These are phyloP conservation scores for Melinaea menophilus DNA, from an alignment of 2,888 invertebrate genomes.

Conservation along the genomic window DNA sequence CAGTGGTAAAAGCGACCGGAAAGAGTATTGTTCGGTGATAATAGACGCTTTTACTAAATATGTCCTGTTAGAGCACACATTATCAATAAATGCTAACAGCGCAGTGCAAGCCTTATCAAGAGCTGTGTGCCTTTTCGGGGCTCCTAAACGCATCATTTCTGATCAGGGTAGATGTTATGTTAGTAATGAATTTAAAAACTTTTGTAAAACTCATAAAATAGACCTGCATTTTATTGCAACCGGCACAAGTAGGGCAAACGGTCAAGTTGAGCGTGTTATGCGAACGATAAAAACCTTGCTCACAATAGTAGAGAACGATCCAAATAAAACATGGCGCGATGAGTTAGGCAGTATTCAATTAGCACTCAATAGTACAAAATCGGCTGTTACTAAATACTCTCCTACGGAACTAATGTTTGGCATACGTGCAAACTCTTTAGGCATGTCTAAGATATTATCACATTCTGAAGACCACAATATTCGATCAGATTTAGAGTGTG, in stretches of 20 bases:
- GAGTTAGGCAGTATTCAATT: background rate
- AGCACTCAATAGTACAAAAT: background rate
- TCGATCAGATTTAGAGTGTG: conserved; percentile 10
- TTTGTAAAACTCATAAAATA: background rate
- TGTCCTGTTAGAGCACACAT: background rate
- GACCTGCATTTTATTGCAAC: background rate
- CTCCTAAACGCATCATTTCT: background rate
- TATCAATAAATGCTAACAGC: background rate
- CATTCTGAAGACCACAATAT: background rate
- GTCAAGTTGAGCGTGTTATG: background rate
- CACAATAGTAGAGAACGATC: background rate
- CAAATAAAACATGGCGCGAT: background rate
- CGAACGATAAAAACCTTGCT: background rate
- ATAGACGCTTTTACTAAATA: background rate
- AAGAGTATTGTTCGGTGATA: background rate
- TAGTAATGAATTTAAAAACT: conserved; percentile 10
- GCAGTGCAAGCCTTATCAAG: background rate
- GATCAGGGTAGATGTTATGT: background rate
- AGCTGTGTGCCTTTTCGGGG: background rate
- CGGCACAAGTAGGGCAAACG: background rate
- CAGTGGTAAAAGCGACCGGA: background rate
- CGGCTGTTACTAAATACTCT: background rate
- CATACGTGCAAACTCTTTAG: conserved; percentile 1
- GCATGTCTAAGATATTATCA: background rate
- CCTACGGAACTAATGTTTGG: no score